Conservation (phyloP, 2,797 vertebrate genomes). For the Pelodytes ibericus region DNA sequence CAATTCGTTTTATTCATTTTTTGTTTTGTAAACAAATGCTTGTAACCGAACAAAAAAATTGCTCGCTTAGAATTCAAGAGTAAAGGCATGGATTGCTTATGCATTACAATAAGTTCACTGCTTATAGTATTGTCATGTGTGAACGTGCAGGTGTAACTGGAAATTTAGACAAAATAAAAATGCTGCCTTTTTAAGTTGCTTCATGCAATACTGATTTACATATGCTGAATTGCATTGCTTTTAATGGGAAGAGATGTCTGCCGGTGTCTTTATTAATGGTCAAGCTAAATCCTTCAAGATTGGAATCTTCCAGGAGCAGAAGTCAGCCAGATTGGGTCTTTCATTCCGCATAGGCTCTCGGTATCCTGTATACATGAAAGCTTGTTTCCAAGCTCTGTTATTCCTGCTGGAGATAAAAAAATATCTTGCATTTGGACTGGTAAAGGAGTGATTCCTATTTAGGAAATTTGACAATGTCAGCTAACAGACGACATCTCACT, state of each 20-base stretch:
- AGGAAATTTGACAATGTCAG: not conserved
- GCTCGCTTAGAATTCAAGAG: slow-evolving; percentile 76
- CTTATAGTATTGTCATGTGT: slow-evolving; percentile 70
- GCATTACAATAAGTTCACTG: slow-evolving; percentile 74
- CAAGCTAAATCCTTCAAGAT: slow-evolving; percentile 72
- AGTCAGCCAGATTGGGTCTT: slow-evolving; percentile 73
- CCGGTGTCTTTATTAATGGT: slow-evolving; percentile 72
- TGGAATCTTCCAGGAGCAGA: slow-evolving; percentile 73
- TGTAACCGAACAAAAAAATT: slow-evolving; percentile 80
- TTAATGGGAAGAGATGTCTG: slow-evolving; percentile 78
- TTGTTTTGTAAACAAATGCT: slow-evolving; percentile 85
- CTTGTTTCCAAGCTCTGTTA: slow-evolving; percentile 72
- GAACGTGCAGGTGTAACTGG: slow-evolving; percentile 81
- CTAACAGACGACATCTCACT: slow-evolving; percentile 11
- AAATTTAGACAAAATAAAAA: slow-evolving; percentile 80
- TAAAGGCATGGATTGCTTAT: slow-evolving; percentile 81
- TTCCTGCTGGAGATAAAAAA: slow-evolving; percentile 72
- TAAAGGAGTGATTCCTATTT: not conserved
- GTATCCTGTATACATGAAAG: slow-evolving; percentile 72
- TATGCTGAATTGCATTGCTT: slow-evolving; percentile 81
- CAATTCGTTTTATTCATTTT: slow-evolving; percentile 60
- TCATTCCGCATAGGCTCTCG: slow-evolving; percentile 71
- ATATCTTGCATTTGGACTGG: not conserved
- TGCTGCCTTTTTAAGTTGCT: slow-evolving; percentile 78
- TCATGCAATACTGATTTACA: slow-evolving; percentile 90